Conservation (phyloP, 2,888 invertebrate species). For the Epinotia ramella region DNA sequence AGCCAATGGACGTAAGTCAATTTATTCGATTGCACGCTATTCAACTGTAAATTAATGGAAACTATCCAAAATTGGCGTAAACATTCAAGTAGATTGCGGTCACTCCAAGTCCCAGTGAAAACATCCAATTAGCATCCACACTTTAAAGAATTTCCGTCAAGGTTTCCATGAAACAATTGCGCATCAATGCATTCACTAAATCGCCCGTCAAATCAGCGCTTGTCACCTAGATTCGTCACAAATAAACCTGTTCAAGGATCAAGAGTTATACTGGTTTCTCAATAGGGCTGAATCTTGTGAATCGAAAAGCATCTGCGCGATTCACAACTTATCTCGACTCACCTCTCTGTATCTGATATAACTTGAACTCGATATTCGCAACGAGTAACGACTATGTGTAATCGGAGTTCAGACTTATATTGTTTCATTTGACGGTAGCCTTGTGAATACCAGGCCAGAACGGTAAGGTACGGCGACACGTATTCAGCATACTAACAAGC, state of each 20-base stretch:
- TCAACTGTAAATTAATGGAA: neutral
- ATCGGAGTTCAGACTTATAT: neutral
- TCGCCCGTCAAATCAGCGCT: neutral
- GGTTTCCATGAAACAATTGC: constrained; percentile 52
- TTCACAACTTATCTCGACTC: neutral
- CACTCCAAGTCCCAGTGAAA: neutral
- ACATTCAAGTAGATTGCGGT: neutral
- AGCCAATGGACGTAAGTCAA: neutral
- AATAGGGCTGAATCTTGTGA: neutral
- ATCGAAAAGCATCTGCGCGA: neutral
- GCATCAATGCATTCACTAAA: constrained; percentile 47
- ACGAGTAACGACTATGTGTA: neutral
- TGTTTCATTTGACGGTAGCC: neutral
- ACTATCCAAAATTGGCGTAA: neutral
- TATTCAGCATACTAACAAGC: constrained; percentile 80
- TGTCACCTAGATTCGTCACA: neutral
- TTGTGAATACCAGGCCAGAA: constrained; percentile 47
- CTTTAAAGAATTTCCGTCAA: constrained; percentile 4
- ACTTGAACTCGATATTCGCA: neutral
- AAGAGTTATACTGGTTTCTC: neutral
- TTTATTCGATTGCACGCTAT: neutral
- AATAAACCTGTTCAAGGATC: neutral
- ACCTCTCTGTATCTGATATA: neutral
- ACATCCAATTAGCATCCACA: constrained; percentile 2
- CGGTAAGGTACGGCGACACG: constrained; percentile 65